Conservation (phyloP, 2,113 vertebrate genomes). For the Boulengeromyrus knoepffleri region DNA sequence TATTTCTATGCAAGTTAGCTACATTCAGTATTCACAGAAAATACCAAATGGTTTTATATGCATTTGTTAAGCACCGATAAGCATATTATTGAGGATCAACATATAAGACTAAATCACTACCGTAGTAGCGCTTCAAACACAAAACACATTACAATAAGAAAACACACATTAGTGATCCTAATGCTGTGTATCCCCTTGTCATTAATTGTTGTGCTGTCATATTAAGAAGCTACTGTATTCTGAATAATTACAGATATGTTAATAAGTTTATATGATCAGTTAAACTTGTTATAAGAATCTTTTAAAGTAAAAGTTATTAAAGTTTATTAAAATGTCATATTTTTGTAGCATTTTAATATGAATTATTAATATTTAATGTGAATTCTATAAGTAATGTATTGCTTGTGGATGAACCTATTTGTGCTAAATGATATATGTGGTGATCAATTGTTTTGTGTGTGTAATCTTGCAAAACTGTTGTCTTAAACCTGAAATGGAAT, state of each 20-base stretch:
- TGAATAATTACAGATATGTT: background rate
- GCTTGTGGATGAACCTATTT: background rate
- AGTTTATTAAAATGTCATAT: background rate
- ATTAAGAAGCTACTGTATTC: background rate
- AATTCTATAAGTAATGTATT: background rate
- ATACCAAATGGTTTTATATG: background rate
- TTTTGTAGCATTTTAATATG: background rate
- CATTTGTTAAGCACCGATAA: background rate
- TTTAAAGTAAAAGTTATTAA: background rate
- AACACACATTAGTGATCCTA: background rate
- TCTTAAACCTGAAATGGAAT: constrained; percentile 44
- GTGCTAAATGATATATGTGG: background rate
- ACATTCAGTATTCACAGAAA: background rate
- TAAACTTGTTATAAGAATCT: background rate
- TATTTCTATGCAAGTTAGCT: background rate
- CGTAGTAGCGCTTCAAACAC: background rate
- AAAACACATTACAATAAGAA: background rate
- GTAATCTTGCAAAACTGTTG: constrained; percentile 42
- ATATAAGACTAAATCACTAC: background rate
- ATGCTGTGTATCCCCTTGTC: background rate
- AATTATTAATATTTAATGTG: background rate
- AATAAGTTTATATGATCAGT: background rate
- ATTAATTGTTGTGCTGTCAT: background rate
- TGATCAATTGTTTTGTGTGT: constrained; percentile 31
- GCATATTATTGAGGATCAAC: background rate